phyloP scores from a whole-genome alignment of 2,113 vertebrate genomes.

The Proterorhinus semilunaris region DNA sequence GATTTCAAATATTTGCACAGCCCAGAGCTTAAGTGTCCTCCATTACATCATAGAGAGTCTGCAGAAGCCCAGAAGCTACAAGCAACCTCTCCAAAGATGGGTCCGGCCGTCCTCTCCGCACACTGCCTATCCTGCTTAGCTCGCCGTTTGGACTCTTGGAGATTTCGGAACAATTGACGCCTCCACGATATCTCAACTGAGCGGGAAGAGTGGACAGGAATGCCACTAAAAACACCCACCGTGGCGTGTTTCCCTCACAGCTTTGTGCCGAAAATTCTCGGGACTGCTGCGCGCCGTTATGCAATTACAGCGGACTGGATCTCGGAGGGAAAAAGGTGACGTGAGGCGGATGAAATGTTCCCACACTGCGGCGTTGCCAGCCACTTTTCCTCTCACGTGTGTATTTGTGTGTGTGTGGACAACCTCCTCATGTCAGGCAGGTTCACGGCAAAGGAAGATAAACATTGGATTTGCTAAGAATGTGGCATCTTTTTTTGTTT shows the following conservation, averaged over 20 bases:
- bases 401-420: constrained; percentile 45
- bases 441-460: constrained; percentile 29
- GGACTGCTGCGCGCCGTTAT: constrained; percentile 55
- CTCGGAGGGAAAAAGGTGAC: constrained; percentile 69
- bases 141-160: constrained; percentile 55
- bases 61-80: constrained; percentile 43
- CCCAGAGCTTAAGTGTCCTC: constrained; percentile 33
- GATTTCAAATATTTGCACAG: no score
- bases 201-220: constrained; percentile 63
- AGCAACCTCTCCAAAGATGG: constrained; percentile 36
- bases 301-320: constrained; percentile 61
- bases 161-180: constrained; percentile 48
- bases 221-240: constrained; percentile 53
- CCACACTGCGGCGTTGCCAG: constrained; percentile 59
- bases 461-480: not conserved
- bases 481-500: not conserved
- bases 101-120: constrained; percentile 49
- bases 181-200: constrained; percentile 39
- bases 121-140: constrained; percentile 38
- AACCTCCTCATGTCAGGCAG: constrained; percentile 34
- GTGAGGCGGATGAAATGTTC: constrained; percentile 73
- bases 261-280: constrained; percentile 54
- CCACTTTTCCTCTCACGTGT: constrained; percentile 48
- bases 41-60: constrained; percentile 59
- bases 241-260: constrained; percentile 61